These are phyloP conservation scores for Pipistrellus pygmaeus DNA, from an alignment of 2,797 vertebrate genomes.

Conservation along the genomic window DNA sequence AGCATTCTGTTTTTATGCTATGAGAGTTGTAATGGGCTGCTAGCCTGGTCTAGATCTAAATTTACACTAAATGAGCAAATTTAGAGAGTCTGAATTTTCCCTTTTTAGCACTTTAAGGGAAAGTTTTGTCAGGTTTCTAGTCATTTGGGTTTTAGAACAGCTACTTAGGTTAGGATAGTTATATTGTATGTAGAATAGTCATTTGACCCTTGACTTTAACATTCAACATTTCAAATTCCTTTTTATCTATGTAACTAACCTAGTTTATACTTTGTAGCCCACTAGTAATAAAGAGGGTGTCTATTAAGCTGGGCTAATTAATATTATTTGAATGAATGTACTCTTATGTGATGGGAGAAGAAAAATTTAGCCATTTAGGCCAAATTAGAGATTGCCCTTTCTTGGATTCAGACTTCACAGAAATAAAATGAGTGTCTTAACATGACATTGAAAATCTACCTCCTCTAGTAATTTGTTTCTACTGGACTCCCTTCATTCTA, in stretches of 20 bases:
- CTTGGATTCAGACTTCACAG: neutral
- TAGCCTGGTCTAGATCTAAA: neutral
- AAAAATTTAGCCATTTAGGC: neutral
- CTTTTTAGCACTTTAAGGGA: conserved; percentile 42
- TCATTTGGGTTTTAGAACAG: conserved; percentile 27
- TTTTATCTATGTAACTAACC: conserved; percentile 50
- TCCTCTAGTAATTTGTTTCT: neutral
- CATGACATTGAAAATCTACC: neutral
- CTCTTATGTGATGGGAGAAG: neutral
- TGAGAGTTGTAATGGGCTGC: neutral
- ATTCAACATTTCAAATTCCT: conserved; percentile 66
- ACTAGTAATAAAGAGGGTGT: conserved; percentile 54
- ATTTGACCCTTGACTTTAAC: conserved; percentile 25
- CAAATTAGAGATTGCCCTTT: neutral
- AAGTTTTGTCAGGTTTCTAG: neutral
- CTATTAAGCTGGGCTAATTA: conserved; percentile 48
- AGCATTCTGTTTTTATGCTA: neutral
- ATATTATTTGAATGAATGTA: conserved; percentile 36
- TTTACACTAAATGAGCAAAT: neutral
- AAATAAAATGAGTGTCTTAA: neutral
- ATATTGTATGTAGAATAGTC: conserved; percentile 21
- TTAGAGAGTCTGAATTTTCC: neutral
- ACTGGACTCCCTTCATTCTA: neutral
- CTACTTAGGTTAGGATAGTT: conserved; percentile 10
- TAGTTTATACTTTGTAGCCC: conserved; percentile 50